Evolutionary conservation across 2,888 invertebrate species (phyloP).

Genomic region (Watsonalla binaria): DNA sequence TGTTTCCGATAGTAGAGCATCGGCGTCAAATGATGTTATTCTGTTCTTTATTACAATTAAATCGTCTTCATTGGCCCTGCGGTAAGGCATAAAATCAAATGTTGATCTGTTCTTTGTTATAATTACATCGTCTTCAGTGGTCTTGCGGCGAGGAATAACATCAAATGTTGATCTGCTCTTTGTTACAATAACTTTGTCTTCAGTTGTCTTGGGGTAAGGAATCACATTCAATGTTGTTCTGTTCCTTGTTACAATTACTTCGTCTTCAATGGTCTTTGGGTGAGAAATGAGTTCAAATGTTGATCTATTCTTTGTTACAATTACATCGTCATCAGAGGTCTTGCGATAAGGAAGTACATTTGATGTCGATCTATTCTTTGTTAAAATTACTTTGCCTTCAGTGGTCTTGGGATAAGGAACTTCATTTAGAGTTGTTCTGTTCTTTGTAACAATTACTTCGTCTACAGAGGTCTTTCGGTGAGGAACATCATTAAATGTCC

Average conservation of each 20-base stretch:
- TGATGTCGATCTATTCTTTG: conserved; percentile 5
- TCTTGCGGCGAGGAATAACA: neutral
- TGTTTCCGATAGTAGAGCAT: conserved; percentile 5
- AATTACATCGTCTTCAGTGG: conserved; percentile 1
- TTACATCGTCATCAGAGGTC: conserved; percentile 1
- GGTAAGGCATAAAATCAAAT: neutral
- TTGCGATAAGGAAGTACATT: neutral
- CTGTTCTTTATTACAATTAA: conserved; percentile 5
- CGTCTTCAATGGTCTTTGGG: neutral
- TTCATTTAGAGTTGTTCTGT: conserved; percentile 2
- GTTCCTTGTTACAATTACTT: conserved; percentile 4
- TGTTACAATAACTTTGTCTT: conserved; percentile 4
- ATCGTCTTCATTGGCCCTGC: neutral
- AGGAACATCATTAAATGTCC: neutral
- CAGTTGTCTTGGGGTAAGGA: neutral
- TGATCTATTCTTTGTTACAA: conserved; percentile 5
- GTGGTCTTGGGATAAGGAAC: neutral
- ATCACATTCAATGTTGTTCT: neutral
- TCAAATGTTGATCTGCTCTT: conserved; percentile 6
- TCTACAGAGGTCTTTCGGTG: neutral
- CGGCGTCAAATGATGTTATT: conserved; percentile 3
- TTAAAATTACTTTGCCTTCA: conserved; percentile 3
- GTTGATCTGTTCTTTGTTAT: conserved; percentile 6
- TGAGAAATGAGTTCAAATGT: neutral
- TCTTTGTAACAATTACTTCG: conserved; percentile 3